phyloP scores from a whole-genome alignment of 2,888 invertebrate genomes.

The Myopa tessellatipennis region DNA sequence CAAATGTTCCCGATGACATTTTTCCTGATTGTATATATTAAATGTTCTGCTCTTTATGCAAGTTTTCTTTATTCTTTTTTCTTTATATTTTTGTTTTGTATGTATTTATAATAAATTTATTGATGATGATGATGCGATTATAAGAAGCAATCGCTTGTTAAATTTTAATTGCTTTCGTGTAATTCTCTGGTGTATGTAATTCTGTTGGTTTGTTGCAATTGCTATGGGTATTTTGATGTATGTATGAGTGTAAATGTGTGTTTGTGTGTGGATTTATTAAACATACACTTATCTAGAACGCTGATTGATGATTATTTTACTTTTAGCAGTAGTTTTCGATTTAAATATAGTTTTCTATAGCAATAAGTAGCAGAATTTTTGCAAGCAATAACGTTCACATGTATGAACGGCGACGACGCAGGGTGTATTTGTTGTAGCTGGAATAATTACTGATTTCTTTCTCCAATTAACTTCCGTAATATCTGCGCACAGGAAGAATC shows the following conservation, averaged over 20 bases:
- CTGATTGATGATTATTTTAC: slow-evolving; percentile 21
- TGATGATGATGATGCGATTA: not conserved
- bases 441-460: too few species aligned
- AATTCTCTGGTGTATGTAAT: slow-evolving; percentile 3
- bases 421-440: too few species aligned
- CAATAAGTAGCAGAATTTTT: slow-evolving; percentile 16
- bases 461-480: not conserved
- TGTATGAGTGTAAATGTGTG: slow-evolving; percentile 6
- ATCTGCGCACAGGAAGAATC: not conserved
- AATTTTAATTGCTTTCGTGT: not conserved
- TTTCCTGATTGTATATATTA: slow-evolving; percentile 58
- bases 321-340: slow-evolving; percentile 24
- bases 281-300: slow-evolving; percentile 28
- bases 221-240: slow-evolving; percentile 3
- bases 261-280: slow-evolving; percentile 27
- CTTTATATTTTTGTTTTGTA: slow-evolving; percentile 32
- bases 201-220: not conserved
- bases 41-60: slow-evolving; percentile 43
- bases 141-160: too few species aligned
- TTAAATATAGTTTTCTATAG: slow-evolving; percentile 7
- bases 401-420: too few species aligned
- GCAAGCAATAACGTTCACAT: not conserved
- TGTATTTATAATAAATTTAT: slow-evolving; percentile 29
- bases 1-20: slow-evolving; percentile 86
- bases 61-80: slow-evolving; percentile 20